These are phyloP conservation scores for Catonia carolina DNA, from an alignment of 2,888 invertebrate species.

Conservation along the genomic window DNA sequence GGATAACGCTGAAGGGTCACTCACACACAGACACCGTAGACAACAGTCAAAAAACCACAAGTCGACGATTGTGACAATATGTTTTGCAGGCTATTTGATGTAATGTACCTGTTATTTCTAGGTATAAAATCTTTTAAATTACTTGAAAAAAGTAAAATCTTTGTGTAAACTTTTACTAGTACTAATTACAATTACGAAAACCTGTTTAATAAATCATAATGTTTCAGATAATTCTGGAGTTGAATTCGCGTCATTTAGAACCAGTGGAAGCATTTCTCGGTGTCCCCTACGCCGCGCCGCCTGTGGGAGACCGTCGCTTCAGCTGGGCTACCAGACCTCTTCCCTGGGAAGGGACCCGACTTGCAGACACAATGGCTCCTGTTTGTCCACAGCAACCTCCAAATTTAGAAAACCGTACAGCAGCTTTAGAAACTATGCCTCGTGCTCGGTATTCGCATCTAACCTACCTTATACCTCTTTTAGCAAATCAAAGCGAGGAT, in stretches of 20 bases:
- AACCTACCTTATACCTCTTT: slow-evolving; percentile 58
- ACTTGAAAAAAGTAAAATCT: no score
- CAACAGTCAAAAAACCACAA: no score
- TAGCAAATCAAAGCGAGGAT: slow-evolving; percentile 81
- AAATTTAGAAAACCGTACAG: slow-evolving; percentile 55
- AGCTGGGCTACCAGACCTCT: slow-evolving; percentile 56
- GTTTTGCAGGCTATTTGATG: no score
- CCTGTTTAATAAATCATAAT: no score
- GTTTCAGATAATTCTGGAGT: slow-evolving; percentile 49
- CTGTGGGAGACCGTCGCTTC: slow-evolving; percentile 57
- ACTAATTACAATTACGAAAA: no score
- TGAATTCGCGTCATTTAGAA: slow-evolving; percentile 44
- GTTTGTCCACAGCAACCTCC: slow-evolving; percentile 68
- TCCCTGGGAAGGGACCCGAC: slow-evolving; percentile 64
- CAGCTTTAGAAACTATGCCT: slow-evolving; percentile 66
- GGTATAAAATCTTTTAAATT: no score
- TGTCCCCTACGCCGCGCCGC: slow-evolving; percentile 74
- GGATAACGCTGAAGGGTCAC: no score
- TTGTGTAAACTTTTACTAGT: no score
- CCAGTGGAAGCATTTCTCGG: slow-evolving; percentile 79
- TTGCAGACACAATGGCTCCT: slow-evolving; percentile 66
- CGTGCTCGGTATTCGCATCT: slow-evolving; percentile 65
- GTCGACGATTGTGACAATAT: no score
- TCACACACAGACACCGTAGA: no score
- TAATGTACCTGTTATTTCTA: no score